Evolutionary conservation across 30 jellyfish, hydroid and myxozoan species (phyloP).

Genomic region (Chironex yamaguchii): DNA sequence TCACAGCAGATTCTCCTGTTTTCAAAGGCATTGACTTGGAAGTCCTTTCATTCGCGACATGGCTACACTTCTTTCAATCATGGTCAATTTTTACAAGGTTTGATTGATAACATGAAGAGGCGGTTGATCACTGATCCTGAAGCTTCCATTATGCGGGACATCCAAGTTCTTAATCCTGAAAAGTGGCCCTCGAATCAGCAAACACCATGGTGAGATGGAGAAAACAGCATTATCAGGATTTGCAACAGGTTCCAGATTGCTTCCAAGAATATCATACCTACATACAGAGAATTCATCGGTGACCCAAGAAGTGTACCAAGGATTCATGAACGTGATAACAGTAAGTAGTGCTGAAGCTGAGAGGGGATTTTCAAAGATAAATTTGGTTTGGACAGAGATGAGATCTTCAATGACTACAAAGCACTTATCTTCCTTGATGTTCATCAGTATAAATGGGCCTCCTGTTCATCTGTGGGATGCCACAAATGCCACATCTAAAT

Average conservation of each 20-base stretch:
- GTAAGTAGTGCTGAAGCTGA: neutral
- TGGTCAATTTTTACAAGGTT: conserved; percentile 52
- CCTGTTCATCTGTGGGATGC: no score
- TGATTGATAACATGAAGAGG: conserved; percentile 33
- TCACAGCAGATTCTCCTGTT: conserved; percentile 50
- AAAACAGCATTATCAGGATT: conserved; percentile 50
- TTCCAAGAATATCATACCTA: conserved; percentile 25
- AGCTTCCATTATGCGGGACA: conserved; percentile 43
- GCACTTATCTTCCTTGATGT: neutral
- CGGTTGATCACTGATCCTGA: conserved; percentile 23
- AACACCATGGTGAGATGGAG: conserved; percentile 54
- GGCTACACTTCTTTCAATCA: conserved; percentile 46
- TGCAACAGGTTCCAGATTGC: conserved; percentile 30
- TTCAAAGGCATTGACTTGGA: conserved; percentile 10
- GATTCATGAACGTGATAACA: neutral
- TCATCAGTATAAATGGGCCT: neutral
- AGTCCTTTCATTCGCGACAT: conserved; percentile 51
- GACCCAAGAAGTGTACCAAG: conserved; percentile 45
- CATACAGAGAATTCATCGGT: conserved; percentile 52
- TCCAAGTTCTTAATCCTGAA: conserved; percentile 38
- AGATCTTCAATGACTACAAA: neutral
- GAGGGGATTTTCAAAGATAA: neutral
- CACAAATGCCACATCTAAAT: no score
- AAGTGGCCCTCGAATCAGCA: conserved; percentile 47
- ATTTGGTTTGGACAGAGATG: neutral